Percentiles rank a stretch among this genome's conserved stretches.
phyloP scores from a whole-genome alignment of 2,113 vertebrate genomes.

The Pachycephala philippinensis region DNA sequence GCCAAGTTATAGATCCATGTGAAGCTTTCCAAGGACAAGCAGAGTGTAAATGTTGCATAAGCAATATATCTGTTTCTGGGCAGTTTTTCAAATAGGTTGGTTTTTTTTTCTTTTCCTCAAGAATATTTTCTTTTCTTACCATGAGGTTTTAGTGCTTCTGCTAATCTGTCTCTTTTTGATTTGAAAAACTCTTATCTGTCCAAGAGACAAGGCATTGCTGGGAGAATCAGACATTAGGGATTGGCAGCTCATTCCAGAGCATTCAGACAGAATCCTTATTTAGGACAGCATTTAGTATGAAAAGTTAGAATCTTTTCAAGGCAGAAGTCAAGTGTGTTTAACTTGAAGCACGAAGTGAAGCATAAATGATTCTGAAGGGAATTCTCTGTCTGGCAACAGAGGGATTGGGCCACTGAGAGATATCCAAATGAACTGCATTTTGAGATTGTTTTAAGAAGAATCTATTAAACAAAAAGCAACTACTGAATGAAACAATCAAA shows the following conservation, averaged over 20 bases:
- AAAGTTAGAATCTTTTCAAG: not conserved
- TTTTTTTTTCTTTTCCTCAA: not conserved
- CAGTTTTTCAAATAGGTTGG: not conserved
- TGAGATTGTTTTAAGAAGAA: not conserved
- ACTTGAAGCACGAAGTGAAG: not conserved
- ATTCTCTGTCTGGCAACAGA: not conserved
- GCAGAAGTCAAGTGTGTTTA: not conserved
- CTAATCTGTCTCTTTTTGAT: not conserved
- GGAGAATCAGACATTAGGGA: not conserved
- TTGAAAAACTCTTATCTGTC: not conserved
- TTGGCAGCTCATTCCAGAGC: not conserved
- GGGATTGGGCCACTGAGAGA: not conserved
- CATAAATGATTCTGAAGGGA: not conserved
- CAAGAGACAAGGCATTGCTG: not conserved
- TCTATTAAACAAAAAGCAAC: not conserved
- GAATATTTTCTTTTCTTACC: not conserved
- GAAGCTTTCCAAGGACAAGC: conserved; percentile 39
- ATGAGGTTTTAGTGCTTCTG: not conserved
- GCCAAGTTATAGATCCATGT: not conserved
- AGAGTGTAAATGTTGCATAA: not conserved
- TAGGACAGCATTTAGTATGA: not conserved
- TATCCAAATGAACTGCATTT: not conserved
- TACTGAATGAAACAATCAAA: not conserved
- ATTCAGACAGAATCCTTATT: not conserved
- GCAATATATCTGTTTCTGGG: not conserved